Base-by-base conservation (phyloP, 2,888 invertebrate species). In the Pelosia muscerda region DNA sequence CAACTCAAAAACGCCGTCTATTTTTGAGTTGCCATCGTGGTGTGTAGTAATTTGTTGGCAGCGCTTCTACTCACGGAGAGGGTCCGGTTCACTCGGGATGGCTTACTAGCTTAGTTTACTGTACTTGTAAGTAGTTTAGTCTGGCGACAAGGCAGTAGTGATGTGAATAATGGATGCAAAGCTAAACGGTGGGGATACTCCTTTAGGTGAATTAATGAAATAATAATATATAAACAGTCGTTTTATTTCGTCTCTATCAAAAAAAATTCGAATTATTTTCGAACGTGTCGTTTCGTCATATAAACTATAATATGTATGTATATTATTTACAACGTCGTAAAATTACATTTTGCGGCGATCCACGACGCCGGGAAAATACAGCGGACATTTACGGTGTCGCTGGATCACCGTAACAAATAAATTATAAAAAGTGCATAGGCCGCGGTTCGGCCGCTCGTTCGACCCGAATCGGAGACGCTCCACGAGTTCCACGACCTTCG, bases 201-300 rank as follows among this genome's bases (percentile, higher is more conserved):
- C n/a, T n/a, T n/a, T n/a, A n/a, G n/a, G 28, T 38, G 15, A 58
- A 38, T 22, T 25, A 60, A 38, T 34, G 19, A 63, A 70, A 64
- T 22, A 42, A 25, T 28, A 69, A 60, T 57, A 11, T 91, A 88
- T 84, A 93, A 93, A 92, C 88, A 90, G 92, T 90, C 86, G 87
- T 86, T 86, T 94, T 91, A 92, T 90, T 92, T 91, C 88, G 88
- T 93, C 88, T 92, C 93, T 94, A 94, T 94, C 91, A 94, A 94
- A 94, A 94, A 91, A 93, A 94, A 93, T 91, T 92, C 90, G 92
- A 92, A 90, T 90, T 86, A 88, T 86, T 87, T 88, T 91, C 89
- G 89, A 90, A 91, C 87, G 87, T 87, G 86, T 90, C 87, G 87
- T 88, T 91, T 88, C 86, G 85, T 90, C 89, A 89, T 93, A 94